Evolutionary conservation across 1,140 invertebrate species (phyloP).

Genomic region (Oncopeltus fasciatus): DNA sequence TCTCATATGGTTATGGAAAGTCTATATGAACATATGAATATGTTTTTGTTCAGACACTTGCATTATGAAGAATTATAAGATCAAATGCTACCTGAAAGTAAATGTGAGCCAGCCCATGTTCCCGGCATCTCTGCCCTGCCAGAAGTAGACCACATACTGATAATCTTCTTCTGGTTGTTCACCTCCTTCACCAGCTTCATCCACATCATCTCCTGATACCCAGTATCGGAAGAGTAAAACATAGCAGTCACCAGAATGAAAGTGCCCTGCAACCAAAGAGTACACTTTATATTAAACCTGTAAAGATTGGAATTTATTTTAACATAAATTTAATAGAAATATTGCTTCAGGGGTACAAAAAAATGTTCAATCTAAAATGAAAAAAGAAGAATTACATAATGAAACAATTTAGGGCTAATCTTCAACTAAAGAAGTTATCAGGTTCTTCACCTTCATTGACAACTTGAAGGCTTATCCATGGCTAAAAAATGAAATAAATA

Average conservation of each 20-base stretch:
- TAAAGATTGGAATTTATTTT: too few relatives aligned
- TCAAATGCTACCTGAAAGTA: constrained; percentile 87
- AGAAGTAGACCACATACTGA: constrained; percentile 97
- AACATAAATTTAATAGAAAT: too few relatives aligned
- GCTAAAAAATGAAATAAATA: constrained; percentile 32
- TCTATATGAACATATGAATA: too few relatives aligned
- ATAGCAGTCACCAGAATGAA: constrained; percentile 92
- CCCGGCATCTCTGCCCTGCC: constrained; percentile 91
- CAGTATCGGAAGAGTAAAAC: constrained; percentile 95
- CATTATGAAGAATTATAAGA: too few relatives aligned
- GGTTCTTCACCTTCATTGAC: constrained; percentile 95
- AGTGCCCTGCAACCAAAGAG: constrained; percentile 52
- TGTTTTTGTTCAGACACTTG: too few relatives aligned
- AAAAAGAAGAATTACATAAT: too few relatives aligned
- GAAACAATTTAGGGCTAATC: too few relatives aligned
- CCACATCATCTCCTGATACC: constrained; percentile 48
- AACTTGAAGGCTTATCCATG: constrained; percentile 70
- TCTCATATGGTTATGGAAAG: too few relatives aligned
- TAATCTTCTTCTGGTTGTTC: constrained; percentile 70
- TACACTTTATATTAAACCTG: too few relatives aligned
- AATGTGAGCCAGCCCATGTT: constrained; percentile 99
- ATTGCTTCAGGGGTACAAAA: too few relatives aligned
- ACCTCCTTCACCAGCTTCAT: constrained; percentile 41
- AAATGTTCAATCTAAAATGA: too few relatives aligned
- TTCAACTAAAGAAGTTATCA: constrained; percentile 99